Conservation (phyloP, 2,888 invertebrate genomes). For the Lamproptera curius region DNA sequence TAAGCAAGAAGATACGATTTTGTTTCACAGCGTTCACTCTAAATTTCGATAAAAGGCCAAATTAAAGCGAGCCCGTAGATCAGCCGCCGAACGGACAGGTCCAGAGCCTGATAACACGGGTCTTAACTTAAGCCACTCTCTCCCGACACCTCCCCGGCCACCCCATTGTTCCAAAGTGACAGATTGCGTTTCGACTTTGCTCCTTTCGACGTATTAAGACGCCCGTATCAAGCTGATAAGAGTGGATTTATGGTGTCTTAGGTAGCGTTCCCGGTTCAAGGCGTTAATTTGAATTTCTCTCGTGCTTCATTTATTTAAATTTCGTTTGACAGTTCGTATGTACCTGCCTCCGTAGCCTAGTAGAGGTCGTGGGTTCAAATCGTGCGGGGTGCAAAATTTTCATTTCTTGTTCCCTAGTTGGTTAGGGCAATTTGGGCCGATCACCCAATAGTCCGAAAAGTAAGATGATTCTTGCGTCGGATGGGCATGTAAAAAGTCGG, state of each 20-base stretch:
- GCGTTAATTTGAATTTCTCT: constrained; percentile 1
- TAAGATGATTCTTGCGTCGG: too few relatives aligned
- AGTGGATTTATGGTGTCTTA: constrained; percentile 9
- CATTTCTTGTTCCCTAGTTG: too few relatives aligned
- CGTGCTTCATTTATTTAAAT: too few relatives aligned
- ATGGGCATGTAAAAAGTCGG: too few relatives aligned
- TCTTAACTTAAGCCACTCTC: constrained; percentile 43
- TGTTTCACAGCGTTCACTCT: constrained; percentile 13
- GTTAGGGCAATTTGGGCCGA: too few relatives aligned
- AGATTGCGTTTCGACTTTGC: constrained; percentile 41
- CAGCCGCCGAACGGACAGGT: constrained; percentile 18
- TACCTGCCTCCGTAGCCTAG: too few relatives aligned
- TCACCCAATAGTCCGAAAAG: too few relatives aligned
- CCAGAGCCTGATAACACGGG: constrained; percentile 41
- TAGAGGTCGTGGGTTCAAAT: too few relatives aligned
- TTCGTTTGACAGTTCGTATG: too few relatives aligned
- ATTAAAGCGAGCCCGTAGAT: constrained; percentile 5
- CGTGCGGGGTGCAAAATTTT: too few relatives aligned
- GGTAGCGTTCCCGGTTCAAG: constrained; percentile 1
- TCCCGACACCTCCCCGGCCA: constrained; percentile 39
- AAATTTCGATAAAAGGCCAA: constrained; percentile 4
- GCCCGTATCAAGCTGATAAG: constrained; percentile 27
- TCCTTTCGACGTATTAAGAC: constrained; percentile 32
- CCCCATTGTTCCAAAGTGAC: constrained; percentile 49
- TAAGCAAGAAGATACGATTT: background rate